A percentile compares a stretch with the other conserved stretches of the same genome.
Evolutionary conservation across 2,113 vertebrate genomes (phyloP).

Genomic region (Illadopsis cleaveri): DNA sequence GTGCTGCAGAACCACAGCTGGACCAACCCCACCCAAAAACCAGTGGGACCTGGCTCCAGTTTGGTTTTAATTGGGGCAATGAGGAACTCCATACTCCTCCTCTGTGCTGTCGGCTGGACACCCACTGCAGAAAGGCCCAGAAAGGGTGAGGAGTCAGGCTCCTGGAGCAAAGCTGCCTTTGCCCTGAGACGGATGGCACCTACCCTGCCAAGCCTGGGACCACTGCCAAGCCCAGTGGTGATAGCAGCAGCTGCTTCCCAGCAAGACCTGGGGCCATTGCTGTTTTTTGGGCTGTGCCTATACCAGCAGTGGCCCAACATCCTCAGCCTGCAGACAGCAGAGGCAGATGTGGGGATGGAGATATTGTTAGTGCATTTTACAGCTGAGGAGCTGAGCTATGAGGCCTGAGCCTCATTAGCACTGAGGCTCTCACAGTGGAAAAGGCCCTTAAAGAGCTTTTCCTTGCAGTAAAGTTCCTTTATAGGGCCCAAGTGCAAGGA

Average conservation of each 20-base stretch:
- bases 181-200: not conserved
- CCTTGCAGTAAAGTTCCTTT: not conserved
- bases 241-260: not conserved
- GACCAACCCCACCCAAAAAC: fast-evolving
- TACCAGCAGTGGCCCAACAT: not conserved
- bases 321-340: not conserved
- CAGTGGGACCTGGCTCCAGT: fast-evolving
- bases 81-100: not conserved
- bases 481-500: fast-evolving
- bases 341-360: not conserved
- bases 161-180: not conserved
- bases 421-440: not conserved
- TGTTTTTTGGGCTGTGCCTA: not conserved
- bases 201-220: not conserved
- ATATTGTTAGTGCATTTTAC: not conserved
- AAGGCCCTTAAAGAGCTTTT: not conserved
- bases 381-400: not conserved
- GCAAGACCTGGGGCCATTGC: fast-evolving
- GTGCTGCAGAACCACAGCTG: fast-evolving
- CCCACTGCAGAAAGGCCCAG: not conserved
- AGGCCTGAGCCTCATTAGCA: not conserved
- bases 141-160: not conserved
- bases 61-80: not conserved
- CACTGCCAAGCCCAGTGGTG: not conserved
- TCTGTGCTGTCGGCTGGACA: fast-evolving